Percentiles rank a stretch among this genome's conserved stretches.
Conservation (phyloP, 2,888 invertebrate genomes). For the Dryadula phaetusa region DNA sequence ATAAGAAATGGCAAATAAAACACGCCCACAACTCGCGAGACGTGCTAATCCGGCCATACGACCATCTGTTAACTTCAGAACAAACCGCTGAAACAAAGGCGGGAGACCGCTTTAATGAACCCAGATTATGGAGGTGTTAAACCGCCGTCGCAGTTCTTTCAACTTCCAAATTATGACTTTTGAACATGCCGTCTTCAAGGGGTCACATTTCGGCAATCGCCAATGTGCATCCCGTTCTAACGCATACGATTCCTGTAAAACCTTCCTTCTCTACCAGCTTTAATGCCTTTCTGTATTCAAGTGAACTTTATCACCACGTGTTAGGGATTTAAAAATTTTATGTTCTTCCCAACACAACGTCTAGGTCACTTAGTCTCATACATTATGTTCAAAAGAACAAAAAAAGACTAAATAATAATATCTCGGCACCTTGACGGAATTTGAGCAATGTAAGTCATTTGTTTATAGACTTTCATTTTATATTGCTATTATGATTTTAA, state of each 20-base stretch:
- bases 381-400: constrained; percentile 77
- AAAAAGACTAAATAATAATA: constrained; percentile 78
- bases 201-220: constrained; percentile 77
- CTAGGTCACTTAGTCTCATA: constrained; percentile 74
- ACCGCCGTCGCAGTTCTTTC: constrained; percentile 77
- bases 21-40: constrained; percentile 59
- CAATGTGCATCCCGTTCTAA: constrained; percentile 67
- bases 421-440: constrained; percentile 73
- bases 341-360: constrained; percentile 50
- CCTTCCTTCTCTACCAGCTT: constrained; percentile 70
- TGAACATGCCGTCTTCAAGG: constrained; percentile 72
- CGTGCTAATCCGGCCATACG: constrained; percentile 80
- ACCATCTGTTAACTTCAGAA: constrained; percentile 79
- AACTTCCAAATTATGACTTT: constrained; percentile 82
- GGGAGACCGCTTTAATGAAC: constrained; percentile 79
- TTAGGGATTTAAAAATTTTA: constrained; percentile 44
- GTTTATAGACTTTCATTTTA: constrained; percentile 74
- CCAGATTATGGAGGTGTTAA: constrained; percentile 84
- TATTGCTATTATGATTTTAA: constrained; percentile 62
- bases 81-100: constrained; percentile 82
- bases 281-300: constrained; percentile 59
- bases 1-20: constrained; percentile 44
- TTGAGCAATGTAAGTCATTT: constrained; percentile 83
- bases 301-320: constrained; percentile 62
- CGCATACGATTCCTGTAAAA: constrained; percentile 59